A percentile compares a stretch with the other conserved stretches of the same genome.
Conservation (phyloP, 1,140 invertebrate species). For the Polypedilum pembai region DNA sequence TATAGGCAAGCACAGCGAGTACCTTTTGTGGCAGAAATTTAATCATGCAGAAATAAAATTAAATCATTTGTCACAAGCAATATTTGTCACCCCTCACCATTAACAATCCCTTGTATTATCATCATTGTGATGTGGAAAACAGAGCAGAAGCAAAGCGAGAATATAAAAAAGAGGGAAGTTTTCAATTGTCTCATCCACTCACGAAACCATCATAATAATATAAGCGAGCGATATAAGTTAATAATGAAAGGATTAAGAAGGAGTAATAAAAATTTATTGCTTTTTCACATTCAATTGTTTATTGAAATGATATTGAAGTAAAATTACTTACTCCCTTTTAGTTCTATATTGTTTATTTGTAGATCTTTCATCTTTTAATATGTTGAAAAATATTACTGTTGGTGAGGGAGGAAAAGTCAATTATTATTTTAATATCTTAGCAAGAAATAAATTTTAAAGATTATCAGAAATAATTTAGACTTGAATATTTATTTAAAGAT, state of each 20-base stretch:
- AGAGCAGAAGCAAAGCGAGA: not conserved
- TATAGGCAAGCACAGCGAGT: not conserved
- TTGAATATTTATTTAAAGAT: no score
- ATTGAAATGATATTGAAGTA: not conserved
- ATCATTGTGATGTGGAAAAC: not conserved
- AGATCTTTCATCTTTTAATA: no score
- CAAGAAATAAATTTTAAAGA: no score
- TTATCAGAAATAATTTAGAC: no score
- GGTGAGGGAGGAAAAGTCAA: no score
- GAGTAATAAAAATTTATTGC: conserved; percentile 26
- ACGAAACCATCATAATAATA: conserved; percentile 9
- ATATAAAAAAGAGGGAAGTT: no score
- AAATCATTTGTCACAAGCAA: conserved; percentile 24
- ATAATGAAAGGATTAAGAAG: conserved; percentile 26
- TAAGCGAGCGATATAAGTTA: conserved; percentile 24
- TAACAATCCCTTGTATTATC: not conserved
- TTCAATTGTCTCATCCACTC: not conserved
- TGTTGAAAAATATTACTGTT: no score
- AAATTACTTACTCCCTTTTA: not conserved
- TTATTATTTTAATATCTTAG: no score
- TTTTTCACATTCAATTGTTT: conserved; percentile 21
- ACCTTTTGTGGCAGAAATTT: conserved; percentile 3
- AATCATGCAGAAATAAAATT: conserved; percentile 24
- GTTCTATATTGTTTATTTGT: no score
- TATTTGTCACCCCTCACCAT: not conserved